Evolutionary conservation across 2,113 vertebrate genomes (phyloP).

Genomic region (Tyto alba): DNA sequence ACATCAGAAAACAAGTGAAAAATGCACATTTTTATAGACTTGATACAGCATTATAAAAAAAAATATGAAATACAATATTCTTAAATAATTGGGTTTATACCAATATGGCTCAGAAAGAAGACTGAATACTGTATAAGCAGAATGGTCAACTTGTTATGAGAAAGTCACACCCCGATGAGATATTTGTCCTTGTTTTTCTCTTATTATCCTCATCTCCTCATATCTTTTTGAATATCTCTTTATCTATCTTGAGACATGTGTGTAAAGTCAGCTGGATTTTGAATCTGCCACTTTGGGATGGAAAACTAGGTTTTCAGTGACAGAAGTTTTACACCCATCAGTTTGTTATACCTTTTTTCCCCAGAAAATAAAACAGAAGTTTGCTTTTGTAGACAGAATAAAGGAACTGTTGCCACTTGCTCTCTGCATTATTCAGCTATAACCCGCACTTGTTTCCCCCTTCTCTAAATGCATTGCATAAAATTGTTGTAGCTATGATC

Average conservation of each 20-base stretch:
- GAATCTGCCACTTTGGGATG: not conserved
- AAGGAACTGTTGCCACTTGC: not conserved
- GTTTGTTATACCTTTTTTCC: not conserved
- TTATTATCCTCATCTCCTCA: not conserved
- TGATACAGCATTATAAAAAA: not conserved
- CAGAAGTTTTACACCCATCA: not conserved
- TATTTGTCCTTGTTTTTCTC: not conserved
- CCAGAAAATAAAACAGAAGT: not conserved
- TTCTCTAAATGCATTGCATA: not conserved
- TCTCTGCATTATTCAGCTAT: not conserved
- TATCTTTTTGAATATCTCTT: not conserved
- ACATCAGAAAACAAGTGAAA: not conserved
- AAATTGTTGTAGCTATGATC: not conserved
- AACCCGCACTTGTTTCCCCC: not conserved
- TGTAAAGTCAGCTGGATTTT: not conserved
- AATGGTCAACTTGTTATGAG: not conserved
- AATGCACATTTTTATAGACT: not conserved
- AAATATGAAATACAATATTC: not conserved
- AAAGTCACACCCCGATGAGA: not conserved
- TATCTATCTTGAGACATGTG: not conserved
- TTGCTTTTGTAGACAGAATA: not conserved
- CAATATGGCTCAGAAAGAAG: not conserved
- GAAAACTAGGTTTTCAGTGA: not conserved
- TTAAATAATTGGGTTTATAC: not conserved
- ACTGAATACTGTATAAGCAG: not conserved